phyloP scores from a whole-genome alignment of 2,113 vertebrate species.

The rat (Rattus norvegicus) region DNA sequence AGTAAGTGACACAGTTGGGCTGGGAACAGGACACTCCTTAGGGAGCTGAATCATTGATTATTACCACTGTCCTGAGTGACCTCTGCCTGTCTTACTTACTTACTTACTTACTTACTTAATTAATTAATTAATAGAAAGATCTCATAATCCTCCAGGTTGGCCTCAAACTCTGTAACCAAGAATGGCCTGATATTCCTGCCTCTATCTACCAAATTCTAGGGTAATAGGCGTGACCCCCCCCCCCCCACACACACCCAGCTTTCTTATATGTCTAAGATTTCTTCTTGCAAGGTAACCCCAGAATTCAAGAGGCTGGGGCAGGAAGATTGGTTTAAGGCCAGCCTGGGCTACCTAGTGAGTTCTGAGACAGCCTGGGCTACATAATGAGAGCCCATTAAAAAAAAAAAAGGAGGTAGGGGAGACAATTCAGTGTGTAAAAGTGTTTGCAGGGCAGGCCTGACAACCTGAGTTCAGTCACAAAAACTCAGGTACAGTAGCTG shows the following conservation, averaged over 20 bases:
- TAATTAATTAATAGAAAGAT: background rate
- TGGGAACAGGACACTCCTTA: fast-evolving
- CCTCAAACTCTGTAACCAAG: background rate
- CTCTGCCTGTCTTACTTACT: background rate
- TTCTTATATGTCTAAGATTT: background rate
- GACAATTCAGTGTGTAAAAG: background rate
- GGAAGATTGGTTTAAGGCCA: background rate
- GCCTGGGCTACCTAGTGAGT: background rate
- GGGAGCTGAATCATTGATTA: background rate
- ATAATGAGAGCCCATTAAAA: background rate
- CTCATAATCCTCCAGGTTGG: background rate
- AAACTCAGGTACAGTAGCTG: background rate
- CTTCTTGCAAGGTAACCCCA: background rate
- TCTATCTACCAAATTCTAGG: background rate
- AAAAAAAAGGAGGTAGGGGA: background rate
- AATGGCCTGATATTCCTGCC: background rate
- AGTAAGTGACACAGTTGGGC: background rate
- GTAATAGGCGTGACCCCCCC: background rate
- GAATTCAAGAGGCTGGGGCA: background rate
- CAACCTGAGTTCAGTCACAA: too few species aligned
- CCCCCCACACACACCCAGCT: fast-evolving
- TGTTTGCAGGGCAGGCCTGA: background rate
- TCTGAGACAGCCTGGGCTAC: background rate
- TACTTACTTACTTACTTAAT: too few species aligned
- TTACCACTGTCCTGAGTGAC: background rate